Conservation (phyloP, 2,113 vertebrate species). For the Rhynchomys soricoides region DNA sequence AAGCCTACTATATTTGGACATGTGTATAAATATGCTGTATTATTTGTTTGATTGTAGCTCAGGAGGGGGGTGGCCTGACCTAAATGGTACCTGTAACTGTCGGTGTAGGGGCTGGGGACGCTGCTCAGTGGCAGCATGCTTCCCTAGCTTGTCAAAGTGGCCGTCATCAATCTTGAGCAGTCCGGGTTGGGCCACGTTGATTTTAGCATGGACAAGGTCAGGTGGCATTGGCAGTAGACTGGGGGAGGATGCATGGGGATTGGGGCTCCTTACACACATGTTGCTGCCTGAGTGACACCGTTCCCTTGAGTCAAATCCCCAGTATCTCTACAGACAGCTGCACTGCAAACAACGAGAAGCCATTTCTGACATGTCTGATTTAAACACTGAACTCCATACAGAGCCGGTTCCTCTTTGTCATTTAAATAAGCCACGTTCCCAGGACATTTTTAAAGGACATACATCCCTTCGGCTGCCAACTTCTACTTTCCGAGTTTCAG, state of each 20-base stretch:
- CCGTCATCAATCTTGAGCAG: not conserved
- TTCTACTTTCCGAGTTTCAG: not conserved
- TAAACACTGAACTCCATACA: constrained; percentile 11
- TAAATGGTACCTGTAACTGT: not conserved
- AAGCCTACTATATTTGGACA: not conserved
- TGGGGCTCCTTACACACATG: not conserved
- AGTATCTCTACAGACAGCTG: not conserved
- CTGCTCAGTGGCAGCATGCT: not conserved
- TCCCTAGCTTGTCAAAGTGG: not conserved
- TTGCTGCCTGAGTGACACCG: not conserved
- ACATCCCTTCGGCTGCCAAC: not conserved
- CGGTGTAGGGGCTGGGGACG: not conserved
- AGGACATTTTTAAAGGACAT: not conserved
- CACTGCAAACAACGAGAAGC: not conserved
- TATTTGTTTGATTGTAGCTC: not conserved
- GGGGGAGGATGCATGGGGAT: not conserved
- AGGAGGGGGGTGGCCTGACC: not conserved
- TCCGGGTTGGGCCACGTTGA: not conserved
- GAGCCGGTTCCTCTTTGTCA: not conserved
- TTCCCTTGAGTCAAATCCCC: not conserved
- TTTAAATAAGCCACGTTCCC: not conserved
- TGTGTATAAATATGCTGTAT: not conserved
- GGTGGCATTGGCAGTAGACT: not conserved
- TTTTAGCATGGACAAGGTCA: not conserved
- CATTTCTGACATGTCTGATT: constrained; percentile 19